Evolutionary conservation across 2,113 vertebrate species (phyloP).

Genomic region (Xiphorhynchus elegans): DNA sequence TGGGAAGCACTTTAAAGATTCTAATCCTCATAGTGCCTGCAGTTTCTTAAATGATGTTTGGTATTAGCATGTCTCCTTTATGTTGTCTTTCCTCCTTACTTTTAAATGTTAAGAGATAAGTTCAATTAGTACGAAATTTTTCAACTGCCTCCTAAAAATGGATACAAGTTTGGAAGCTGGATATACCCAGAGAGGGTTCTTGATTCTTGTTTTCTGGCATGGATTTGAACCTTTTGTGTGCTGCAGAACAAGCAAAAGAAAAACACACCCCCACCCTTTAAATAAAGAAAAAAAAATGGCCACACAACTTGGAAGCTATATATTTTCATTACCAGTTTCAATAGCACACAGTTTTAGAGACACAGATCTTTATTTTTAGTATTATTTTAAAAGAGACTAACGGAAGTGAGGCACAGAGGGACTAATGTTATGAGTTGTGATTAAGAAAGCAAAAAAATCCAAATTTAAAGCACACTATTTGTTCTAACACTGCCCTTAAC

Average conservation of each 20-base stretch:
- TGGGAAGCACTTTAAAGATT: not conserved
- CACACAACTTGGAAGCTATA: rapidly evolving
- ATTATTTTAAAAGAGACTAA: not conserved
- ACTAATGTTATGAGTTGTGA: not conserved
- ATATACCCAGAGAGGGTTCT: not conserved
- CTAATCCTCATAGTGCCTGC: not conserved
- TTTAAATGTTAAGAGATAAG: not conserved
- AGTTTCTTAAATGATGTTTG: not conserved
- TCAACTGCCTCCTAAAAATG: not conserved
- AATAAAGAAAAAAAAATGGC: not conserved
- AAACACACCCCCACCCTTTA: not conserved
- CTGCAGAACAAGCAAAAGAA: not conserved
- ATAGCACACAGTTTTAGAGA: not conserved
- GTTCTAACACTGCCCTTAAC: not conserved
- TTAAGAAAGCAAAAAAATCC: not conserved
- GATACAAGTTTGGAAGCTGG: not conserved
- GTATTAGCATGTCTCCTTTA: not conserved
- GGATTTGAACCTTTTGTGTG: not conserved
- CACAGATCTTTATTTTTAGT: not conserved
- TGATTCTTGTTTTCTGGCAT: not conserved
- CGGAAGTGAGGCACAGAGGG: not conserved
- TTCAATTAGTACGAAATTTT: not conserved
- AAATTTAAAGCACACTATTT: not conserved
- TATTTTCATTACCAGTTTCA: not conserved
- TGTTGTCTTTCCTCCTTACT: rapidly evolving